These are phyloP conservation scores for Belgica antarctica DNA, from an alignment of 2,888 invertebrate genomes.

Conservation along the genomic window DNA sequence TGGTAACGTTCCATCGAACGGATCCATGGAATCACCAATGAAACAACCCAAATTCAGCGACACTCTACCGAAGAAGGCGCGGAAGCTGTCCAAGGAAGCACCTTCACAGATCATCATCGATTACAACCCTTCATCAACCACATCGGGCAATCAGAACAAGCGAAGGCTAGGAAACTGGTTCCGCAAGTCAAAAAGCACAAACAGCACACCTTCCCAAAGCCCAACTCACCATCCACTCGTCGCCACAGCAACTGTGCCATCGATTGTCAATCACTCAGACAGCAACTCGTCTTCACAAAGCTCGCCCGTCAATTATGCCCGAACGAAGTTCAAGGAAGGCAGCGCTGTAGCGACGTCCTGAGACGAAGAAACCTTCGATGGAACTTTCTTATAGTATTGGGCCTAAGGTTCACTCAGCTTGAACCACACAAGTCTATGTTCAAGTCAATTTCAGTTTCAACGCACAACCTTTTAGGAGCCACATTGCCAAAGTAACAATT, in stretches of 20 bases:
- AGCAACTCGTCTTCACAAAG: constrained; percentile 39
- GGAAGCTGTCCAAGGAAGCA: constrained; percentile 45
- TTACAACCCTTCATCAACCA: constrained; percentile 28
- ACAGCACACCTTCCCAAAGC: constrained; percentile 55
- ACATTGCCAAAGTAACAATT: neutral
- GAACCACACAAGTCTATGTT: neutral
- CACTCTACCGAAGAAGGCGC: constrained; percentile 53
- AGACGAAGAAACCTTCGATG: constrained; percentile 28
- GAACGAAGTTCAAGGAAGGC: constrained; percentile 37
- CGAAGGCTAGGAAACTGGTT: constrained; percentile 55
- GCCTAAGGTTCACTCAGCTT: neutral
- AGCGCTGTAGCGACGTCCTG: constrained; percentile 8
- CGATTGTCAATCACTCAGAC: constrained; percentile 40
- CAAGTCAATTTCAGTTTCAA: constrained; percentile 23
- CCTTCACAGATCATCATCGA: constrained; percentile 40
- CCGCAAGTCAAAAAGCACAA: constrained; percentile 54
- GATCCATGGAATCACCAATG: constrained; percentile 51
- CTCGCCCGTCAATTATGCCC: constrained; percentile 38
- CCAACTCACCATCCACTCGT: constrained; percentile 53
- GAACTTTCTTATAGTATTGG: constrained; percentile 41
- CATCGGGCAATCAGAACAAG: constrained; percentile 45
- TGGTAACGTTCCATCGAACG: constrained; percentile 45
- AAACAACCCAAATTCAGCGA: constrained; percentile 49
- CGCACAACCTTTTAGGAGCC: neutral
- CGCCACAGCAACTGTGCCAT: constrained; percentile 38